A percentile compares a stretch with the other conserved stretches of the same genome.
Evolutionary conservation across 1,140 invertebrate genomes (phyloP).

Genomic region (Hycleus phaleratus): DNA sequence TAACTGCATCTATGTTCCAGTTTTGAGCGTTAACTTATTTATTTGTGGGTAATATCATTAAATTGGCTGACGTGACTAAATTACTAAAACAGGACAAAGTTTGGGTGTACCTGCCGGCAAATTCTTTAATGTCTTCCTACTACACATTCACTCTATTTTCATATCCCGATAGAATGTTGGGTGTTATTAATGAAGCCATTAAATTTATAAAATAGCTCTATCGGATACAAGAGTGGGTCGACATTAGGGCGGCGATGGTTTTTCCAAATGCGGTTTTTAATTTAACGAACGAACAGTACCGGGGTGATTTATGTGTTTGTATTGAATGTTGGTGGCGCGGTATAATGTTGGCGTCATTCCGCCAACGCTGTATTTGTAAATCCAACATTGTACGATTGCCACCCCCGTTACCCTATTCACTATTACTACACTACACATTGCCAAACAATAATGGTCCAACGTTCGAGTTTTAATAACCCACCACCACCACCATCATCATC

Average conservation of each 20-base stretch:
- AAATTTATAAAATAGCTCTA: constrained; percentile 30
- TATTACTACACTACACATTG: neutral
- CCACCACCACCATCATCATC: neutral
- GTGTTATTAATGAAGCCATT: constrained; percentile 32
- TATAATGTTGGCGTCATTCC: constrained; percentile 14
- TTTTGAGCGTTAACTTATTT: no score
- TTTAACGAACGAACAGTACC: constrained; percentile 20
- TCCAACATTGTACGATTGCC: constrained; percentile 17
- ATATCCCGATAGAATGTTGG: constrained; percentile 4
- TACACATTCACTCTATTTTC: neutral
- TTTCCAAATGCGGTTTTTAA: constrained; percentile 29
- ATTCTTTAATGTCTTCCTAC: constrained; percentile 3
- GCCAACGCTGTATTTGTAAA: constrained; percentile 19
- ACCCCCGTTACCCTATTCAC: neutral
- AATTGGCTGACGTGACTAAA: constrained; percentile 11
- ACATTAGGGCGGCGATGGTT: constrained; percentile 7
- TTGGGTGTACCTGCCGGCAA: constrained; percentile 11
- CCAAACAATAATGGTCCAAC: constrained; percentile 21
- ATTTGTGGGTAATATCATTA: no score
- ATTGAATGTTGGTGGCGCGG: constrained; percentile 14
- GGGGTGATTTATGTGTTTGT: constrained; percentile 25
- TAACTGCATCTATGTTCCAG: no score
- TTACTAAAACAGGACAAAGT: constrained; percentile 14
- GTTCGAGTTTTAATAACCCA: constrained; percentile 28
- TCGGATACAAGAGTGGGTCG: constrained; percentile 26